These are phyloP conservation scores for Cyprinus carpio DNA, from an alignment of 2,113 vertebrate genomes.

Conservation along the genomic window DNA sequence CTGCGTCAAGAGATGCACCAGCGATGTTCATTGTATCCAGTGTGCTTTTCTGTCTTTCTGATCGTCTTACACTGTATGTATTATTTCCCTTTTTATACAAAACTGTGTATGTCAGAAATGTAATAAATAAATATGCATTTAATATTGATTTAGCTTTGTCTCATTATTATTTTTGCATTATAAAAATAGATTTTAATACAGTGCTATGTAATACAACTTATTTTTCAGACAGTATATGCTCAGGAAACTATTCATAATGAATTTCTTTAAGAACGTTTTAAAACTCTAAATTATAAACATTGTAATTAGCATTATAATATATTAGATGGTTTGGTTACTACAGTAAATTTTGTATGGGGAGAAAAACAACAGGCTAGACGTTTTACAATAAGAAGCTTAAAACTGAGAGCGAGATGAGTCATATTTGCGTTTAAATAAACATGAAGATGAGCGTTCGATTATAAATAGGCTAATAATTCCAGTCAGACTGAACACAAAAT, in stretches of 20 bases:
- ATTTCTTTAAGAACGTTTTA: neutral
- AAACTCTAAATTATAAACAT: neutral
- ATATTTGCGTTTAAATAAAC: neutral
- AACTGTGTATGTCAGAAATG: constrained; percentile 38
- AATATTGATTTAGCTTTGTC: constrained; percentile 27
- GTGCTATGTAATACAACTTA: neutral
- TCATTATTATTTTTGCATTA: neutral
- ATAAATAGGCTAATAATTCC: neutral
- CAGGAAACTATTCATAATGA: neutral
- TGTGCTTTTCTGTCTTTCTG: constrained; percentile 31
- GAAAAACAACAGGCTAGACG: neutral
- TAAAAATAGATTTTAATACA: no score
- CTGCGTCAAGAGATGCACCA: constrained; percentile 31
- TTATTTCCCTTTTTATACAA: constrained; percentile 29
- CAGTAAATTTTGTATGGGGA: neutral
- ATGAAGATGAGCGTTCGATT: neutral
- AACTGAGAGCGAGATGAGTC: neutral
- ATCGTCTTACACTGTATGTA: constrained; percentile 35
- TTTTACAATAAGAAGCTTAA: neutral
- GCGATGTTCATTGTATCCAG: neutral
- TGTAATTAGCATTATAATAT: neutral
- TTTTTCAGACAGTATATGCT: neutral
- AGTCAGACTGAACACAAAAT: neutral
- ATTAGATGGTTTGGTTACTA: neutral
- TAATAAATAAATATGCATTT: constrained; percentile 57